These are phyloP conservation scores for Coelogynopora nodosa DNA, from an alignment of 2,888 invertebrate species.

Conservation along the genomic window DNA sequence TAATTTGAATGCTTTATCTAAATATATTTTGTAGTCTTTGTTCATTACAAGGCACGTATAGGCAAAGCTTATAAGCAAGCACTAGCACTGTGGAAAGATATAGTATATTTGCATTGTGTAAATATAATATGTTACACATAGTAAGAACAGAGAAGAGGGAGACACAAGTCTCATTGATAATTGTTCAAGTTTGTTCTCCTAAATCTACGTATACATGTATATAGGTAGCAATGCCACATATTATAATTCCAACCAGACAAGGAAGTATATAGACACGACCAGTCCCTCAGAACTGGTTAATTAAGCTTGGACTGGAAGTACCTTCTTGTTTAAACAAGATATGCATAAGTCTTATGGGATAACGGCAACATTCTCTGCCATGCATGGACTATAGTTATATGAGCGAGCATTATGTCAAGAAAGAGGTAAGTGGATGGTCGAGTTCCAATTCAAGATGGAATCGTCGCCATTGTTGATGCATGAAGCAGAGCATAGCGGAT, in stretches of 20 bases:
- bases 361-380: background rate
- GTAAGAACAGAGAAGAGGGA: background rate
- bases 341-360: background rate
- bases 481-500: background rate
- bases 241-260: background rate
- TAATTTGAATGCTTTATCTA: too few relatives aligned
- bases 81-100: background rate
- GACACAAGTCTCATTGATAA: background rate
- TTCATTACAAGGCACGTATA: background rate
- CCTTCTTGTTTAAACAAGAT: background rate
- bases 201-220: background rate
- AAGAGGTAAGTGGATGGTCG: background rate
- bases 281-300: background rate
- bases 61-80: too few relatives aligned
- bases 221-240: background rate
- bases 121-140: background rate
- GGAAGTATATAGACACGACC: background rate
- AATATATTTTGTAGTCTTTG: background rate
- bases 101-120: background rate
- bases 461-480: constrained; percentile 23
- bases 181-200: background rate
- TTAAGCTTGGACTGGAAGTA: background rate
- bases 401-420: background rate
- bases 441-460: background rate
- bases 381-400: too few relatives aligned